Conservation (phyloP, 2,113 vertebrate genomes). For the human (Homo sapiens) region DNA sequence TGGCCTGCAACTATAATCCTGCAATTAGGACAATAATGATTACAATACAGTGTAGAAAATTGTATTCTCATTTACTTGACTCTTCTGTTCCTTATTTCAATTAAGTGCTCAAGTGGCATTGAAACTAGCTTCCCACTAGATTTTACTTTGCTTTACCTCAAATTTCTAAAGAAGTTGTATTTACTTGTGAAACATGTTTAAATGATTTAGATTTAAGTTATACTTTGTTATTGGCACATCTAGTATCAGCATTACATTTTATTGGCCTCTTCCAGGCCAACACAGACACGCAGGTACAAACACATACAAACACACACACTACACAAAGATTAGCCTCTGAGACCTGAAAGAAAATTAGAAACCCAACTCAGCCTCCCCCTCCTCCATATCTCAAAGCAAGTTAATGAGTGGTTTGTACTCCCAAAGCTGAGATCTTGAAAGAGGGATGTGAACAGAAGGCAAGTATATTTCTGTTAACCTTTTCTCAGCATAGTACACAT, state of each 20-base stretch:
- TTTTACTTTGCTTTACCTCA: slow-evolving; percentile 32
- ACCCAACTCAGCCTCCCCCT: background rate
- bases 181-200: background rate
- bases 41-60: background rate
- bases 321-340: background rate
- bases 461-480: background rate
- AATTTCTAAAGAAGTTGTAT: background rate
- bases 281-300: background rate
- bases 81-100: background rate
- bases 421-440: background rate
- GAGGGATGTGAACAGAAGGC: background rate
- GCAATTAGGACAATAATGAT: background rate
- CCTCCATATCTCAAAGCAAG: background rate
- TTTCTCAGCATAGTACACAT: background rate
- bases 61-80: background rate
- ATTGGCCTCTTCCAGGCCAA: background rate
- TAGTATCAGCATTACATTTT: background rate
- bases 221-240: background rate
- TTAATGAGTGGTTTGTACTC: background rate
- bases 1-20: background rate
- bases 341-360: background rate
- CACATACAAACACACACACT: background rate
- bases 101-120: background rate
- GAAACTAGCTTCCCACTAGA: slow-evolving; percentile 25
- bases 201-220: background rate